Conservation (phyloP, 2,113 vertebrate species). For the Nycticebus coucang region DNA sequence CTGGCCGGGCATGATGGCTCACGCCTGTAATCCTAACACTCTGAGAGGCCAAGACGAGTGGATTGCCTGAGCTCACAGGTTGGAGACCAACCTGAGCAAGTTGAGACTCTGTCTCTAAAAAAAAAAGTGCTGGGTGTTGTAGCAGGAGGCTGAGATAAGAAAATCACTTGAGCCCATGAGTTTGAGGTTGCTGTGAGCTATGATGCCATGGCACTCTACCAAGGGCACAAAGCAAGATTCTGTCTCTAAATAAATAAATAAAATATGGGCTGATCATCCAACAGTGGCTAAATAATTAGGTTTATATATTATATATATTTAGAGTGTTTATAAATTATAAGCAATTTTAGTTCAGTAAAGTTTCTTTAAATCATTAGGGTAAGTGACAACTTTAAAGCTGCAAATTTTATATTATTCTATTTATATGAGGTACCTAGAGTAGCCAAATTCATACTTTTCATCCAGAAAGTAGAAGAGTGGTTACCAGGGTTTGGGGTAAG, state of each 20-base stretch:
- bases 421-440: not conserved
- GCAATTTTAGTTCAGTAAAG: not conserved
- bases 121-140: no score
- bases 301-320: not conserved
- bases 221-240: no score
- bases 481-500: not conserved
- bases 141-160: no score
- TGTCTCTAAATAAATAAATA: not conserved
- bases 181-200: no score
- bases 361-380: conserved; percentile 2
- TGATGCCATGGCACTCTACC: no score
- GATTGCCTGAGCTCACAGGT: no score
- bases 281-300: not conserved
- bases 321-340: not conserved
- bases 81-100: no score
- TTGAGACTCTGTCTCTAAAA: no score
- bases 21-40: no score
- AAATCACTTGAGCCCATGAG: no score
- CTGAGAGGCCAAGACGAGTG: no score
- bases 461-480: not conserved
- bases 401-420: not conserved
- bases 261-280: not conserved
- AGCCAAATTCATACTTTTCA: not conserved
- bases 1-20: not conserved
- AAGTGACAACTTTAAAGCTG: not conserved